Conservation (phyloP, 2,797 vertebrate genomes). For the Pachyuromys duprasi region DNA sequence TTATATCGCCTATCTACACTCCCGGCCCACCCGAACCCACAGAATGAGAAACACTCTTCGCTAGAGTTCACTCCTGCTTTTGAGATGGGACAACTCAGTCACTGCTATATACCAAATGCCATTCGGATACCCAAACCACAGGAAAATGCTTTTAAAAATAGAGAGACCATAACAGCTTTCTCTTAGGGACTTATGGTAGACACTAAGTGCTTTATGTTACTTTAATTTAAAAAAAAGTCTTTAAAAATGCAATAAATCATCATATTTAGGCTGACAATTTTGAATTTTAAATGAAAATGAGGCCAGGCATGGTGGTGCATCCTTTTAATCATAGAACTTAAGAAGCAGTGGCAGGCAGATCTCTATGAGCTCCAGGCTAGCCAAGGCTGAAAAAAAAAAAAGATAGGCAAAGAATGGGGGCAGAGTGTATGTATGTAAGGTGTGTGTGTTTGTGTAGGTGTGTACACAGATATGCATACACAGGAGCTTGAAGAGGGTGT, state of each 20-base stretch:
- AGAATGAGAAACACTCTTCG: background rate
- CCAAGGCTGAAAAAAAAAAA: background rate
- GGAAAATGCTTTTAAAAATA: constrained; percentile 9
- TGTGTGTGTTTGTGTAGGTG: background rate
- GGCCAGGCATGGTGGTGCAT: background rate
- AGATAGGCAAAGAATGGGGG: background rate
- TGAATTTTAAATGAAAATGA: constrained; percentile 18
- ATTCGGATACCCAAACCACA: background rate
- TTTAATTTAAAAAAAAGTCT: constrained; percentile 1
- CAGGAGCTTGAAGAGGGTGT: background rate
- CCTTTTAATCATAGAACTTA: background rate
- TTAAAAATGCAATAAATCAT: constrained; percentile 29
- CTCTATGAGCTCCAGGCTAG: background rate
- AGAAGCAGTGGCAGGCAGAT: background rate
- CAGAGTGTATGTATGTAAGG: background rate
- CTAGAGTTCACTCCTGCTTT: background rate
- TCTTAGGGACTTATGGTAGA: background rate
- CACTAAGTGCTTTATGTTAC: background rate
- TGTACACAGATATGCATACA: background rate
- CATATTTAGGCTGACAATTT: background rate
- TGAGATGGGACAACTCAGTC: background rate
- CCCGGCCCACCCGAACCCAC: background rate
- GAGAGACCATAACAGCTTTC: background rate
- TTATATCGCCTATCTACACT: background rate
- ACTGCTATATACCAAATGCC: background rate